A percentile compares a stretch with the other conserved stretches of the same genome.
phyloP scores from a whole-genome alignment of 2,888 invertebrate genomes.

The Ischnura elegans region DNA sequence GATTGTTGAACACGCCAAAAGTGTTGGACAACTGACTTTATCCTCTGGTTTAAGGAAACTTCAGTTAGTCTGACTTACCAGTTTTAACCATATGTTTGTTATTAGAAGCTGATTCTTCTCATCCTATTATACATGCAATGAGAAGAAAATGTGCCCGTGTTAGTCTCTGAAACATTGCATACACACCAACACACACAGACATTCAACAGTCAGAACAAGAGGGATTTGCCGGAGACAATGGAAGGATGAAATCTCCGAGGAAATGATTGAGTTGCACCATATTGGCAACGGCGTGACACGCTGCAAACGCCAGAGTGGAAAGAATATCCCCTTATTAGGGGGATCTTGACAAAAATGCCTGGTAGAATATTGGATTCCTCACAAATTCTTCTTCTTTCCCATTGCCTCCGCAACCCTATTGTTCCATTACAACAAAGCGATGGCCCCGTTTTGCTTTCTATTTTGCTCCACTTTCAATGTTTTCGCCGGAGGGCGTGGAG shows the following conservation, averaged over 20 bases:
- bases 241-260: not conserved
- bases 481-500: constrained; percentile 53
- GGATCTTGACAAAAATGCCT: not conserved
- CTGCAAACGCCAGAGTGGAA: not conserved
- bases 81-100: constrained; percentile 97
- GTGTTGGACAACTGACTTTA: constrained; percentile 70
- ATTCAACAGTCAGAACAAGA: constrained; percentile 67
- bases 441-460: constrained; percentile 60
- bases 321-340: not conserved
- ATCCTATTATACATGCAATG: constrained; percentile 83
- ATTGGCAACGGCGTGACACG: not conserved
- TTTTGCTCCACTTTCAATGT: constrained; percentile 57
- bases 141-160: constrained; percentile 77
- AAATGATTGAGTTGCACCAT: not conserved
- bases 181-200: constrained; percentile 70
- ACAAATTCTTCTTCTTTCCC: constrained; percentile 49
- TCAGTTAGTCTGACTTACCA: constrained; percentile 85
- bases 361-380: constrained; percentile 18
- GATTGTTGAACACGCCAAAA: not conserved
- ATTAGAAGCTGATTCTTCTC: constrained; percentile 98
- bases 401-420: constrained; percentile 43
- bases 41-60: constrained; percentile 70
- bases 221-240: not conserved
- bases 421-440: constrained; percentile 67
- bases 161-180: constrained; percentile 72